Evolutionary conservation across 2,113 vertebrate genomes (phyloP), one percentile per base, ranked within the genome.

Genomic region (Rhinogobius similis): DNA sequence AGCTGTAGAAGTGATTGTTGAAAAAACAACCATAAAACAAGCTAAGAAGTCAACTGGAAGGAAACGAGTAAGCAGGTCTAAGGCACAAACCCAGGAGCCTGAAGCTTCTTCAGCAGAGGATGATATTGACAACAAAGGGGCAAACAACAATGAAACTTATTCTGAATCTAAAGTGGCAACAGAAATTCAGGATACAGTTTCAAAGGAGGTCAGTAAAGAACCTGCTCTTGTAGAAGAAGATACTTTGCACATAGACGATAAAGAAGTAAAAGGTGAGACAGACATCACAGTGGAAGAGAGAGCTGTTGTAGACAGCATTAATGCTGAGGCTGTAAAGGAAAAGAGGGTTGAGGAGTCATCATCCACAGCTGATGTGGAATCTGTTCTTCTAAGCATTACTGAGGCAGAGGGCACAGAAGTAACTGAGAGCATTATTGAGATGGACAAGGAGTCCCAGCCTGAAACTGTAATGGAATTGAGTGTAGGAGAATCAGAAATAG

Each of bases 1-100:
- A 16, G 36, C 5, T 41, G 59, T 80, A 38, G 43, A 68, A 26
- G 62, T 65, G 26, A 29, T 1, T 10, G 39, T 73, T 41, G 32
- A 62, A 38, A 56, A 24, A 56, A 4, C 24, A 56, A 6, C 53
- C 24, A 13, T 56, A 1, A 56, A 29, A 29, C 24, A 3, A 56
- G 26, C 7, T 16, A 56, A 11, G 12, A 56, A 56, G 23, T 56
- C 24, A 27, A 27, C 53, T 27, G 53, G 53, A 56, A 56, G 23
- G 7, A 56, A 27, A 29, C 10, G 13, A 56, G 24, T 56, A 27
- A 27, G 23, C 24, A 56, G 12, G 13, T 26, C 53, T 27, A 26
- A 56, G 4, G 23, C 2, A 3, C 53, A 13, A 24, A 24, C 24
- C 12, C 24, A 56, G 23, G 53, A 56, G 4, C 12, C 6, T 2